phyloP scores from a whole-genome alignment of 2,113 vertebrate species.

The Machaerirhynchus nigripectus region DNA sequence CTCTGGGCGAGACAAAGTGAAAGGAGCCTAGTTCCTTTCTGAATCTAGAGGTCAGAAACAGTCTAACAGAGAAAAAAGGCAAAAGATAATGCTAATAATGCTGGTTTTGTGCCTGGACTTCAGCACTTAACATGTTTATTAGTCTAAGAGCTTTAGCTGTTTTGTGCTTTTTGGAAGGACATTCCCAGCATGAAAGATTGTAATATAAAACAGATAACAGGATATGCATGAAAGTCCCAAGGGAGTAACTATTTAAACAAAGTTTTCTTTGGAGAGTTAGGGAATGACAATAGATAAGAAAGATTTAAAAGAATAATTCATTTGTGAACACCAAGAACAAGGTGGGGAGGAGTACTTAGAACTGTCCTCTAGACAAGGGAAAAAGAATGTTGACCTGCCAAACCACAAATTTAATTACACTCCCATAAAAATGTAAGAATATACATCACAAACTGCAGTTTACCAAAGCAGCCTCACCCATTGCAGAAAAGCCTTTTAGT shows the following conservation, averaged over 20 bases:
- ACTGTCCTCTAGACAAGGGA: neutral
- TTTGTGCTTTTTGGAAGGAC: slow-evolving; percentile 32
- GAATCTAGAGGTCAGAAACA: neutral
- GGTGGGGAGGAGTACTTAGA: neutral
- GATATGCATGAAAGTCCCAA: slow-evolving; percentile 32
- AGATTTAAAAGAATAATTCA: neutral
- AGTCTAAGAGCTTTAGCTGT: neutral
- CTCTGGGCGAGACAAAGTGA: neutral
- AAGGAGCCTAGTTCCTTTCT: neutral
- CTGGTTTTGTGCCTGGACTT: neutral
- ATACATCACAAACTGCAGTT: neutral
- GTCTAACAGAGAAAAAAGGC: neutral
- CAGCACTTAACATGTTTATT: neutral
- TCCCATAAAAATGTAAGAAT: neutral
- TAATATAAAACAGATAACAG: slow-evolving; percentile 52
- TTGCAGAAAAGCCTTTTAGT: neutral
- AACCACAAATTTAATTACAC: neutral
- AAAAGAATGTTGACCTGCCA: neutral
- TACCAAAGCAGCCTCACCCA: neutral
- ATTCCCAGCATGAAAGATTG: slow-evolving; percentile 19
- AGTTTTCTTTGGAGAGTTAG: slow-evolving; percentile 39
- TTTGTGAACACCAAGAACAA: neutral
- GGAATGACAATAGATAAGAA: slow-evolving; percentile 8
- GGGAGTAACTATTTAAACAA: slow-evolving; percentile 47
- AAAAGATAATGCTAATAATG: neutral